These are phyloP conservation scores for Tragelaphus scriptus DNA, from an alignment of 2,113 vertebrate genomes.

Conservation along the genomic window DNA sequence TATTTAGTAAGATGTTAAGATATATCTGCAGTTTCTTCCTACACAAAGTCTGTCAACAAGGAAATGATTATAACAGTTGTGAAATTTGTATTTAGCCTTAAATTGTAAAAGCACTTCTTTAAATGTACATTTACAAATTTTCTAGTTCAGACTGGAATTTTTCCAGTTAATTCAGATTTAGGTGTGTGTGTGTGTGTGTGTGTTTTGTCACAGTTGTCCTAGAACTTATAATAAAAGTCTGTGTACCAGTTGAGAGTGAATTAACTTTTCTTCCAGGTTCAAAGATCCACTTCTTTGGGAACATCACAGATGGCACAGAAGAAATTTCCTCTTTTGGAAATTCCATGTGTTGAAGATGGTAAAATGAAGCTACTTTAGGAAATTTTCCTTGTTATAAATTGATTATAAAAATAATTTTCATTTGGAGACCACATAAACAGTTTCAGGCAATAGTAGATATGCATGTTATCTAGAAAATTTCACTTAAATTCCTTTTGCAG, in stretches of 20 bases:
- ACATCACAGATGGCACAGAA: conserved; percentile 85
- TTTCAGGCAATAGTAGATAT: not conserved
- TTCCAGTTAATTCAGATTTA: not conserved
- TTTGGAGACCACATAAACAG: not conserved
- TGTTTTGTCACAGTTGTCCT: not conserved
- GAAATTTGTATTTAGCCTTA: not conserved
- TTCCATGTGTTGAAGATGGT: conserved; percentile 78
- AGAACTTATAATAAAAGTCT: not conserved
- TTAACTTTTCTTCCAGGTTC: conserved; percentile 77
- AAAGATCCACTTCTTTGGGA: conserved; percentile 74
- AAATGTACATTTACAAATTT: conserved; percentile 6
- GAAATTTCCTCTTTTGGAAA: conserved; percentile 81
- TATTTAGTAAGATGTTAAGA: not conserved
- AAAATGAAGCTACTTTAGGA: conserved; percentile 42
- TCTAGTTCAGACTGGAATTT: not conserved
- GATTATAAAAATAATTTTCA: not conserved
- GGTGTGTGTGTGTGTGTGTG: not conserved
- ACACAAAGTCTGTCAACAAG: not conserved
- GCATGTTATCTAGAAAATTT: not conserved
- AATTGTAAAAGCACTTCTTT: conserved; percentile 15
- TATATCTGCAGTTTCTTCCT: not conserved
- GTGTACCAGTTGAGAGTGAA: not conserved
- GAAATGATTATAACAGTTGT: not conserved
- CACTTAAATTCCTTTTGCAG: not conserved
- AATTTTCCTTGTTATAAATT: not conserved